phyloP scores from a whole-genome alignment of 2,113 vertebrate species.

The Aramus guarauna region DNA sequence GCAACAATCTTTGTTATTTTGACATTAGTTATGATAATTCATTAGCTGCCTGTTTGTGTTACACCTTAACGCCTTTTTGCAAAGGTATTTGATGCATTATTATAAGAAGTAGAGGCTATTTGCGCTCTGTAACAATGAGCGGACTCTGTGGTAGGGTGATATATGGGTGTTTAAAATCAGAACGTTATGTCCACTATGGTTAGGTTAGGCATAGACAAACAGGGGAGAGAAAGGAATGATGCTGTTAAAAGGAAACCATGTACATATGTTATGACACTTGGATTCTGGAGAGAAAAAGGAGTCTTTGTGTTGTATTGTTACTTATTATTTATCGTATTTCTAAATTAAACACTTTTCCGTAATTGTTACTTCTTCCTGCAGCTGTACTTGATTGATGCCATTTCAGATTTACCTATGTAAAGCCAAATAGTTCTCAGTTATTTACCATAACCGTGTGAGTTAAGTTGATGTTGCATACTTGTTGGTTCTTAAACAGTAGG shows the following conservation, averaged over 20 bases:
- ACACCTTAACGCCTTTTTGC: not conserved
- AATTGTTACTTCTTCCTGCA: not conserved
- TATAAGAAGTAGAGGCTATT: not conserved
- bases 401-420: not conserved
- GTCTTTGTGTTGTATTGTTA: not conserved
- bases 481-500: constrained; percentile 13
- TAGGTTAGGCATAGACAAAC: not conserved
- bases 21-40: constrained; percentile 52
- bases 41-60: constrained; percentile 2
- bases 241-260: not conserved
- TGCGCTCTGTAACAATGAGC: not conserved
- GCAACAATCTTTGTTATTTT: constrained; percentile 47
- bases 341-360: not conserved
- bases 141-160: not conserved
- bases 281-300: not conserved
- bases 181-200: not conserved
- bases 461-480: not conserved
- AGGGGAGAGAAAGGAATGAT: not conserved
- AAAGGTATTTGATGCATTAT: not conserved
- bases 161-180: constrained; percentile 2
- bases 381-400: not conserved
- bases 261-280: not conserved
- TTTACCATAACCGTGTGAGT: not conserved
- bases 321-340: not conserved
- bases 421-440: not conserved